These are phyloP conservation scores for Melinaea marsaeus DNA, from an alignment of 2,888 invertebrate species.

Conservation along the genomic window DNA sequence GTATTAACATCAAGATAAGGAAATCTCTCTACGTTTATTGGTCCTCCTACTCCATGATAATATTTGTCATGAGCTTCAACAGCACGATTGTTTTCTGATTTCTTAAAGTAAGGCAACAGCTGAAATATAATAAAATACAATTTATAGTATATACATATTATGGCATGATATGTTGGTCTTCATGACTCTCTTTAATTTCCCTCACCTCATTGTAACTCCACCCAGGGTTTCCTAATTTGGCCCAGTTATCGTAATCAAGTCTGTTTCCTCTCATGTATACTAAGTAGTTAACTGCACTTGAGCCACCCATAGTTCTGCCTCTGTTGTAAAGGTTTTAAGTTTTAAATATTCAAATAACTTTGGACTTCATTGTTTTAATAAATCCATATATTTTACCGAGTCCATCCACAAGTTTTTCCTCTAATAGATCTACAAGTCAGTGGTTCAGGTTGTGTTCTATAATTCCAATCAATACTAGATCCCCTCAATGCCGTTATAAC, in stretches of 20 bases:
- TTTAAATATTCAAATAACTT: background rate
- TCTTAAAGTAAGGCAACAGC: constrained; percentile 83
- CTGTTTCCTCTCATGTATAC: constrained; percentile 80
- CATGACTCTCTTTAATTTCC: background rate
- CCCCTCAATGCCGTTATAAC: constrained; percentile 74
- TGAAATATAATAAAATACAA: constrained; percentile 39
- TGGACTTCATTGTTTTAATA: background rate
- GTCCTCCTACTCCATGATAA: constrained; percentile 80
- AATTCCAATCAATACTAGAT: constrained; percentile 81
- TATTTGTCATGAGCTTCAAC: constrained; percentile 69
- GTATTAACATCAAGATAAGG: constrained; percentile 80
- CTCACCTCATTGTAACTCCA: constrained; percentile 79
- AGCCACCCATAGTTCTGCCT: constrained; percentile 83
- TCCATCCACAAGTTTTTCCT: constrained; percentile 78
- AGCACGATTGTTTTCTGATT: constrained; percentile 81
- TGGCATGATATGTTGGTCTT: too few species aligned
- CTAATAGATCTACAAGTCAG: constrained; percentile 78
- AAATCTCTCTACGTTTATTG: constrained; percentile 80
- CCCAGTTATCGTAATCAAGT: constrained; percentile 83
- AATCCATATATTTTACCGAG: constrained; percentile 46
- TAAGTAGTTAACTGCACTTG: constrained; percentile 81
- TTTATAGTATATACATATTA: background rate
- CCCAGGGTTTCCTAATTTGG: constrained; percentile 77
- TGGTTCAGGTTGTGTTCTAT: constrained; percentile 81
- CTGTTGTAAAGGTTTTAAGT: constrained; percentile 46